Base-by-base conservation (phyloP, 2,113 vertebrate genomes). In the Caracal caracal region DNA sequence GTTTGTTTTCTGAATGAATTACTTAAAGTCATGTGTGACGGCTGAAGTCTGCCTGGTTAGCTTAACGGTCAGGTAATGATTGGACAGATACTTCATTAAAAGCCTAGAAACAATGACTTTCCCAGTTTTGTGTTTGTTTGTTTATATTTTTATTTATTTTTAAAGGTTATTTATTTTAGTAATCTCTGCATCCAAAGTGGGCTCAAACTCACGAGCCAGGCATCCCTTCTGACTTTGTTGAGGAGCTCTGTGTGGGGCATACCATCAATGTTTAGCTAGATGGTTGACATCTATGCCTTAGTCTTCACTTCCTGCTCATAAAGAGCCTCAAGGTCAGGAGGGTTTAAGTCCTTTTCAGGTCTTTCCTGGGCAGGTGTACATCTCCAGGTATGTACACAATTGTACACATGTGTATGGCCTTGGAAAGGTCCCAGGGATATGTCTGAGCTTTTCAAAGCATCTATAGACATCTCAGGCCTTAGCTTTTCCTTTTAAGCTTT, bases 291-390 rank as follows among this genome's bases (percentile, higher is more conserved):
- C 30, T 37, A 0, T 26, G 37, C 35, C 16, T 83, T 56, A 28
- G 13, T 37, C 20, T 49, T 79, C 22, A 43, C 66, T 19, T 66
- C 37, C 24, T 88, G 19, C 13, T 87, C 56, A 9, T 68, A 30
- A 0, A 43, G 15, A 76, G 3, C 13, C 10, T 59, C 13, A 91
- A 93, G 24, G 6, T 49, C 43, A 70, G 65, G 15, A 86, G 11
- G 26, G 16, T 19, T 81, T 40, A 49, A 0, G 28, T 10, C 30
- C 28, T 56, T 40, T 7, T 37, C 7, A 5, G 6, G 49, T 53
- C 10, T 43, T 56, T 63, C 11, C 3, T 13, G 24, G 33, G 33
- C 0, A 0, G 6, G 8, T 4, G 10, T 20, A 40, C 2, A 73
- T 19, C 26, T 4, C 35, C 33, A 49, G 43, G 6, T 6, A 43